Evolutionary conservation across 2,113 vertebrate genomes (phyloP).

Genomic region (Myotis lucifugus): DNA sequence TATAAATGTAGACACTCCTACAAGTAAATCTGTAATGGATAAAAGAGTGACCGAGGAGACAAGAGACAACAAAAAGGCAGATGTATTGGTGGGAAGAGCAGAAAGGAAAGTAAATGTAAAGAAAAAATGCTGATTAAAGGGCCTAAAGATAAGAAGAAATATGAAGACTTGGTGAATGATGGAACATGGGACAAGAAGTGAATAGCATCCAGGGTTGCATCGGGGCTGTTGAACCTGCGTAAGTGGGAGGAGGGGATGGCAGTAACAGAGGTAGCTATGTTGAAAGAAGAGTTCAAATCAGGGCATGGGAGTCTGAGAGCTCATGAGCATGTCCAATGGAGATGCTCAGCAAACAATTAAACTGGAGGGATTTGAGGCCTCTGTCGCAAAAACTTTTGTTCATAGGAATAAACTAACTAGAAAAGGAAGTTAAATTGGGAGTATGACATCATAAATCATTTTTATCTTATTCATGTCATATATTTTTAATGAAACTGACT

Average conservation of each 20-base stretch:
- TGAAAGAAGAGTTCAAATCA: neutral
- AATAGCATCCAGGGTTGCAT: no score
- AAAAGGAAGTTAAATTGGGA: neutral
- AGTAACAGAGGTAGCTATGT: accelerated
- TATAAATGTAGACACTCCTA: neutral
- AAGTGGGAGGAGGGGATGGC: neutral
- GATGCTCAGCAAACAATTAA: neutral
- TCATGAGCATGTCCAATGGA: accelerated
- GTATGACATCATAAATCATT: neutral
- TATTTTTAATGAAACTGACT: neutral
- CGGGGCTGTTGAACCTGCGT: neutral
- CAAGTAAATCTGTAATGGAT: neutral
- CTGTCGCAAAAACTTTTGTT: neutral
- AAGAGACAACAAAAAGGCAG: neutral
- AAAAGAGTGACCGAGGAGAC: neutral
- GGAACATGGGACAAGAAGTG: neutral
- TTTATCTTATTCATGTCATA: neutral
- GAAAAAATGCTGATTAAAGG: neutral
- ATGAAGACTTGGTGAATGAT: neutral
- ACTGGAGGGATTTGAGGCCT: neutral
- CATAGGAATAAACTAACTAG: neutral
- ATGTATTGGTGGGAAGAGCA: neutral
- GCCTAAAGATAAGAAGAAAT: neutral
- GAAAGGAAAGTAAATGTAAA: neutral
- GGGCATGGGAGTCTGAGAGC: no score